These are phyloP conservation scores for Eubasilissa regina DNA, from an alignment of 1,140 invertebrate genomes.

Conservation along the genomic window DNA sequence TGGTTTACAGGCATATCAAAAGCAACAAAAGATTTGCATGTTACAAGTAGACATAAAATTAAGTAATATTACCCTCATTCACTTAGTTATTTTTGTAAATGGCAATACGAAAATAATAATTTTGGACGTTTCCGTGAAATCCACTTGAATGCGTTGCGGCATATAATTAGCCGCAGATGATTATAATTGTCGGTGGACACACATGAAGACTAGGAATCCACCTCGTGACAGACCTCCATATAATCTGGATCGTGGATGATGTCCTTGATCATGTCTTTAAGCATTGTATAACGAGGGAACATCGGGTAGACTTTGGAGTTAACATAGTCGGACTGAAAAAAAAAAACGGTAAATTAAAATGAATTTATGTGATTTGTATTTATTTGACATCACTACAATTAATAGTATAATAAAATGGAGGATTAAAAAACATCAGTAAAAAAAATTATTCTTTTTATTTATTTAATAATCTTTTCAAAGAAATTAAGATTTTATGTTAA, in stretches of 20 bases:
- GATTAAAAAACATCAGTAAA: not conserved
- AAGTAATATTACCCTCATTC: constrained; percentile 39
- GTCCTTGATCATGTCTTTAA: constrained; percentile 96
- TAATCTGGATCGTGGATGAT: constrained; percentile 95
- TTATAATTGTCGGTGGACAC: not conserved
- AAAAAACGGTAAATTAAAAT: not conserved
- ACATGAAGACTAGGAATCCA: constrained; percentile 74
- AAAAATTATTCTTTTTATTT: too few relatives aligned
- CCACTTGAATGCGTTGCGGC: constrained; percentile 6
- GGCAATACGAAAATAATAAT: constrained; percentile 28
- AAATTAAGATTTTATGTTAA: too few relatives aligned
- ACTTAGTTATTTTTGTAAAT: constrained; percentile 36
- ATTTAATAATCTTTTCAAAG: too few relatives aligned
- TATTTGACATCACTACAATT: too few relatives aligned
- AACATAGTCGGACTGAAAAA: constrained; percentile 86
- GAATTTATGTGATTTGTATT: too few relatives aligned
- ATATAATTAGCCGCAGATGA: constrained; percentile 8
- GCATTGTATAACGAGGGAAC: constrained; percentile 92
- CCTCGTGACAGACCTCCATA: constrained; percentile 95
- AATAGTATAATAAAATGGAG: too few relatives aligned
- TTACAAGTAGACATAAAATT: not conserved
- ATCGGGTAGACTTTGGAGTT: constrained; percentile 93
- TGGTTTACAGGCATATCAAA: too few relatives aligned
- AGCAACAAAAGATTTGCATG: too few relatives aligned
- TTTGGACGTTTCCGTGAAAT: constrained; percentile 12